A percentile compares a stretch with the other conserved stretches of the same genome.
Conservation (phyloP, 2,797 vertebrate genomes). For the Leontocebus nigricollis region DNA sequence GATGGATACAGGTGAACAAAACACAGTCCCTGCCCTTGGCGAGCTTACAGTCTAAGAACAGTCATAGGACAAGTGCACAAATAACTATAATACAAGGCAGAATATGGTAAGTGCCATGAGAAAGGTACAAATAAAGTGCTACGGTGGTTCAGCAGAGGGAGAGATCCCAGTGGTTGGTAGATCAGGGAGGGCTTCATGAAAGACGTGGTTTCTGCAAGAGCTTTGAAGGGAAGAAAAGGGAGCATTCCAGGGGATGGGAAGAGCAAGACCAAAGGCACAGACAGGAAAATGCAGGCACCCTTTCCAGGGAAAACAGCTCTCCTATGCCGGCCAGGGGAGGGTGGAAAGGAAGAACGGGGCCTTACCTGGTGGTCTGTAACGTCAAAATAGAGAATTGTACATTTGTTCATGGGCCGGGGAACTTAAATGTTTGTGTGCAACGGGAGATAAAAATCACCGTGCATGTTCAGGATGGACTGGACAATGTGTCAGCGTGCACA, state of each 20-base stretch:
- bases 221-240: conserved; percentile 40
- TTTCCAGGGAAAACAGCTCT: not conserved
- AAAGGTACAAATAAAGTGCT: conserved; percentile 75
- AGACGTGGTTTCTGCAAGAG: conserved; percentile 24
- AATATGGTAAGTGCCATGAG: conserved; percentile 65
- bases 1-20: conserved; percentile 49
- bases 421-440: not conserved
- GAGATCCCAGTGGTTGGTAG: conserved; percentile 47
- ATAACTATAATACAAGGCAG: conserved; percentile 76
- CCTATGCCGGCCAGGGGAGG: not conserved
- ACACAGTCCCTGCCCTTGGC: conserved; percentile 51
- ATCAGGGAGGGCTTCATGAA: conserved; percentile 46
- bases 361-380: not conserved
- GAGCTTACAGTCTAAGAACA: conserved; percentile 62
- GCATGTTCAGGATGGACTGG: not conserved
- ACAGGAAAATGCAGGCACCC: not conserved
- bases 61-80: conserved; percentile 63
- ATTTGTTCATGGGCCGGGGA: not conserved
- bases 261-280: conserved; percentile 63
- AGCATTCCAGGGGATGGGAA: not conserved
- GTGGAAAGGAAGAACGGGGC: not conserved
- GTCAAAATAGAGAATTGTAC: not conserved
- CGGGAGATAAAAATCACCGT: not conserved
- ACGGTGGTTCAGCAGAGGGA: conserved; percentile 43
- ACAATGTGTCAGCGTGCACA: not conserved